phyloP scores from a whole-genome alignment of 1,140 invertebrate genomes.

The Neocloeon triangulifer region DNA sequence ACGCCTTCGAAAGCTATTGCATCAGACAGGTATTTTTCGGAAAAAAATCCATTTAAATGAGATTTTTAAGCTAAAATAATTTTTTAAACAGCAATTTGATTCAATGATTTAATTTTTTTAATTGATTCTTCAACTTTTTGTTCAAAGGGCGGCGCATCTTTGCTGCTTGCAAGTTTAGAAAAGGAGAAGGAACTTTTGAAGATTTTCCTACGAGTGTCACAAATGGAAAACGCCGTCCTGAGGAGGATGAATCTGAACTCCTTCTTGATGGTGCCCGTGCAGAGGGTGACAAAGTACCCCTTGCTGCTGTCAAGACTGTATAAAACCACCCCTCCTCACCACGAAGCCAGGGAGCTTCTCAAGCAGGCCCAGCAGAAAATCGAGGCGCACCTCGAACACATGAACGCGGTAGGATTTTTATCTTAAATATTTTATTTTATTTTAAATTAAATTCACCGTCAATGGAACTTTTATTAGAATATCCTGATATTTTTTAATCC shows the following conservation, averaged over 20 bases:
- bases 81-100: too few relatives aligned
- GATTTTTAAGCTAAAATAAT: too few relatives aligned
- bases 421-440: too few relatives aligned
- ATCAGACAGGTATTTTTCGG: constrained; percentile 39
- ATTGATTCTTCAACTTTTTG: too few relatives aligned
- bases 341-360: constrained; percentile 44
- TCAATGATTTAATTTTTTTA: too few relatives aligned
- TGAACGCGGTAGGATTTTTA: constrained; percentile 65
- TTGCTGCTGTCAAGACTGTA: constrained; percentile 68
- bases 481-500: too few relatives aligned
- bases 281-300: constrained; percentile 82
- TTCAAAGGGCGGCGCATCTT: constrained; percentile 55
- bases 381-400: constrained; percentile 78
- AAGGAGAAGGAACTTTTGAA: constrained; percentile 86
- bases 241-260: constrained; percentile 90
- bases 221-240: constrained; percentile 85
- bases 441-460: too few relatives aligned
- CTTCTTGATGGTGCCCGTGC: constrained; percentile 86
- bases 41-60: too few relatives aligned
- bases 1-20: constrained; percentile 87
- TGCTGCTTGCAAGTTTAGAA: constrained; percentile 71
- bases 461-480: too few relatives aligned
- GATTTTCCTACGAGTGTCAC: constrained; percentile 85
- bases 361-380: constrained; percentile 76
- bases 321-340: constrained; percentile 68